Evolutionary conservation across 2,113 vertebrate genomes (phyloP), one percentile per base, ranked within the genome.

Genomic region (Syngnathoides biaculeatus): DNA sequence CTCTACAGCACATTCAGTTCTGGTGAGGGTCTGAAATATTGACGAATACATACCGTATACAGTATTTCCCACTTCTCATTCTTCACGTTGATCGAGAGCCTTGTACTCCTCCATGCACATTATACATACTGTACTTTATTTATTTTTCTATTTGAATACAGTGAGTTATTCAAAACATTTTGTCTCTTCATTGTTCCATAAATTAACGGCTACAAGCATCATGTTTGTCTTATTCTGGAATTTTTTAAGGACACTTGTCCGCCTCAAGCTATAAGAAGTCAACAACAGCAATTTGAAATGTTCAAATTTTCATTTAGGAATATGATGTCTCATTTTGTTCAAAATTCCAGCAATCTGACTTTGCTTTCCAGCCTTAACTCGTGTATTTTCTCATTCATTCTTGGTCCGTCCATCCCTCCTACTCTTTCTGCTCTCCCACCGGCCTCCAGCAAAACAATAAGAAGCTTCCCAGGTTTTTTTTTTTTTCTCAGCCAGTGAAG

Each of bases 401-500:
- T 56, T 62, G 2, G 40, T 35, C 30, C 30, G 40, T 27, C 17
- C 5, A 8, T 8, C 13, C 60, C 27, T 39, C 9, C n/a, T 48
- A 8, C n/a, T 14, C 24, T 26, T 39, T 39, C 58, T 61, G 30
- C 65, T 68, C 22, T 68, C 43, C 68, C 73, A 26, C 74, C 67
- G 48, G 58, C 80, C 73, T 1, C 65, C 66, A 76, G 87, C 83
- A 77, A 61, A 77, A 86, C 73, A 86, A 81, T 88, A 84, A 81
- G 80, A 83, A 77, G 72, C 79, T 81, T 81, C 67, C 47, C 52
- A 76, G 75, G 65, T 84, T 64, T 87, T 80, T 86, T 77, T 81
- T 73, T 84, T 64, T 87, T 80, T 86, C 78, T 81, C 75, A 75
- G 55, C 72, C 87, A 87, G 67, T 86, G 82, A 89, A 73, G 79